Evolutionary conservation across 2,113 vertebrate species (phyloP), one percentile per base, ranked within the genome.

Genomic region (Onychostoma macrolepis): DNA sequence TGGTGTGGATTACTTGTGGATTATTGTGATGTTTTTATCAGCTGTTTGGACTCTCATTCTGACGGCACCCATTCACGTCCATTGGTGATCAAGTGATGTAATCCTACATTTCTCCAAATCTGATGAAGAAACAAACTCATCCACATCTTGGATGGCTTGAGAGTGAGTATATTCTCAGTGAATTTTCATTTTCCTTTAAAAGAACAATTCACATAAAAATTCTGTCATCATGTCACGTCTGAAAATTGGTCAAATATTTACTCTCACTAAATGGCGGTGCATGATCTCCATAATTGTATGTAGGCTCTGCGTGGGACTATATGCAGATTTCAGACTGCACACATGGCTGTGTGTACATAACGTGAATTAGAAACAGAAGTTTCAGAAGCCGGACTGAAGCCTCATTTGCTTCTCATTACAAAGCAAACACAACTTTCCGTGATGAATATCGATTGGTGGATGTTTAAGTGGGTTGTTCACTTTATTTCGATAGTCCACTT

Each of bases 301-400:
- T 89, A 63, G 89, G 84, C 85, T 86, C 88, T 93, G 92, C 89
- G 92, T 91, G 92, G 93, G 88, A 89, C 90, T 83, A 9, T 92
- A 91, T 90, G 89, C 90, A 93, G 87, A 85, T 92, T 88, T 19
- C 78, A 36, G 77, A 58, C 78, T 80, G 48, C 53, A 72, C 48
- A 86, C 85, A 19, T 6, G 38, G 53, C n/a, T 21, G 26, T 38
- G 65, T 45, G 45, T 53, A 56, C 48, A 38, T 75, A 17, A 86
- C 1, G 26, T 41, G 17, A 72, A 86, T 86, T 72, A 58, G 48
- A 80, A 75, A 86, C 79, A 86, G 67, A 79, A 21, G 48, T 63
- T 58, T 33, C 77, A 58, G 30, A 83, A 63, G 78, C 58, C 0
- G 2, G 28, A 30, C 30, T 24, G 2, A 58, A 71, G 28, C 13